phyloP scores from a whole-genome alignment of 2,888 invertebrate genomes.

The Ormyrus nitidulus region DNA sequence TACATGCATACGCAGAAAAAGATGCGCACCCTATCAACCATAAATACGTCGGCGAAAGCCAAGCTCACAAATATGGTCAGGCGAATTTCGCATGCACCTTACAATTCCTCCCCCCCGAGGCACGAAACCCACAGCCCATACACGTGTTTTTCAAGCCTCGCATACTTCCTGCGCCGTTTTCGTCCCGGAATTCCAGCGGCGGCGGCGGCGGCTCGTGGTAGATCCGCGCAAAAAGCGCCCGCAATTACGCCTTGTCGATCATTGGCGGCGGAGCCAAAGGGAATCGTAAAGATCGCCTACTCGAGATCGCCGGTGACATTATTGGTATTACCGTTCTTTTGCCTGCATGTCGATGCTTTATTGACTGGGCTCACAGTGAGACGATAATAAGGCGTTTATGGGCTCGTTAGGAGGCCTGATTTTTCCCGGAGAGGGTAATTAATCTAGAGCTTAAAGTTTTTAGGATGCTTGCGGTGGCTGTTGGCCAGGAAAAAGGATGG shows the following conservation, averaged over 20 bases:
- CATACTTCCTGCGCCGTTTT: constrained; percentile 54
- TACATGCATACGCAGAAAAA: too few species aligned
- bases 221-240: constrained; percentile 54
- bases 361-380: constrained; percentile 3
- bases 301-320: constrained; percentile 46
- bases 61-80: too few species aligned
- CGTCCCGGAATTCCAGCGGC: constrained; percentile 47
- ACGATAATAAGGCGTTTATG: neutral
- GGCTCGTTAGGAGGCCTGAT: too few species aligned
- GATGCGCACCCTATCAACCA: too few species aligned
- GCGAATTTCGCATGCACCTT: too few species aligned
- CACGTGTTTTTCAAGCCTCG: neutral
- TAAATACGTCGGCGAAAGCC: too few species aligned
- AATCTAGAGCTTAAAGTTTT: too few species aligned
- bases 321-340: constrained; percentile 41
- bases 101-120: too few species aligned
- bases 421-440: too few species aligned
- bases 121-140: too few species aligned
- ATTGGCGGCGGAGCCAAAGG: constrained; percentile 53
- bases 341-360: constrained; percentile 13
- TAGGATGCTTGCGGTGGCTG: too few species aligned
- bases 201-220: constrained; percentile 20
- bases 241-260: constrained; percentile 61
- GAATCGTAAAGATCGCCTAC: constrained; percentile 52
- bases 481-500: too few species aligned